A percentile compares a stretch with the other conserved stretches of the same genome.
These are phyloP conservation scores for Ormyrus thymus DNA, from an alignment of 2,888 invertebrate genomes.

Conservation along the genomic window DNA sequence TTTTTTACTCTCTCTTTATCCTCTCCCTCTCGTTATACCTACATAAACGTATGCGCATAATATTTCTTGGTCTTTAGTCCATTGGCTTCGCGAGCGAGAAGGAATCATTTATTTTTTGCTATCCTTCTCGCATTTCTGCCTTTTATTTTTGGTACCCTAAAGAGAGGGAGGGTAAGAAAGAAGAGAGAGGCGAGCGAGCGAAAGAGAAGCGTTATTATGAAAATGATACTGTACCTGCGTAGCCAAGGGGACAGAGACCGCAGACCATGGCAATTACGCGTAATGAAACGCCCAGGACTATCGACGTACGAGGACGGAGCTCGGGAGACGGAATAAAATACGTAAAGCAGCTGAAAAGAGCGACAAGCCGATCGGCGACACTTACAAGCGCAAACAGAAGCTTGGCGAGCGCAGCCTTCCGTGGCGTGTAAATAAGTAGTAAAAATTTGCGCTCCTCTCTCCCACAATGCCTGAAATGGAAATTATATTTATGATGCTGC, in stretches of 20 bases:
- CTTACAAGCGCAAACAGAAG: slow-evolving; percentile 64
- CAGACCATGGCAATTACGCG: slow-evolving; percentile 73
- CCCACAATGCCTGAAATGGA: slow-evolving; percentile 56
- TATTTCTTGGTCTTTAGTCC: slow-evolving; percentile 33
- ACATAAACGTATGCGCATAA: slow-evolving; percentile 17
- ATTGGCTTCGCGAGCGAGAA: slow-evolving; percentile 31
- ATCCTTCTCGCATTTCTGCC: not conserved
- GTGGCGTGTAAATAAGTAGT: slow-evolving; percentile 69
- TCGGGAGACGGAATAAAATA: slow-evolving; percentile 28
- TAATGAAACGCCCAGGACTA: slow-evolving; percentile 73
- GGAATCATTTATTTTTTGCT: slow-evolving; percentile 29
- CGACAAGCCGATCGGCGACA: slow-evolving; percentile 65
- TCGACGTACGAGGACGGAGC: slow-evolving; percentile 51
- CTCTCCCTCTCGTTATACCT: not conserved
- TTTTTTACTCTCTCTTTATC: not conserved
- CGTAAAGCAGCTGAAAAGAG: not conserved
- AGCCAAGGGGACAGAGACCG: slow-evolving; percentile 69
- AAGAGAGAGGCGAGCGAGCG: not conserved
- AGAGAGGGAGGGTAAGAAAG: slow-evolving; percentile 22
- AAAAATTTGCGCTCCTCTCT: slow-evolving; percentile 56
- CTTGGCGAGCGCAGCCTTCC: slow-evolving; percentile 37
- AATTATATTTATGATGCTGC: slow-evolving; percentile 56
- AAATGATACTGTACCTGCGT: slow-evolving; percentile 72
- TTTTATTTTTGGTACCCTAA: slow-evolving; percentile 58
- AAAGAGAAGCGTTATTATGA: slow-evolving; percentile 70